phyloP scores from a whole-genome alignment of 2,797 vertebrate species.

The Huso huso region DNA sequence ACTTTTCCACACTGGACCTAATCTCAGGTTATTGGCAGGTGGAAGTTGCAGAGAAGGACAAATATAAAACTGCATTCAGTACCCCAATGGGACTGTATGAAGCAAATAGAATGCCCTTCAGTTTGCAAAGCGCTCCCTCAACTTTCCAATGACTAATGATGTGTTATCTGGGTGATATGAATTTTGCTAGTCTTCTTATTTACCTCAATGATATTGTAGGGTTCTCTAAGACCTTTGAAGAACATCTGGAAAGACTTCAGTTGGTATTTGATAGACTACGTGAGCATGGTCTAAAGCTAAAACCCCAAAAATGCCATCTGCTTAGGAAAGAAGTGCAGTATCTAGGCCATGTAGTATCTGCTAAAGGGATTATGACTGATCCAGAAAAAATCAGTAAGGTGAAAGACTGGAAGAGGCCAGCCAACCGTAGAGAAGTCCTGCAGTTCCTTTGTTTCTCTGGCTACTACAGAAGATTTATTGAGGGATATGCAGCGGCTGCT shows the following conservation, averaged over 20 bases:
- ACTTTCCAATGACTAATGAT: constrained; percentile 30
- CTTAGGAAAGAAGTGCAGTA: constrained; percentile 15
- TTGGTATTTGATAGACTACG: constrained; percentile 12
- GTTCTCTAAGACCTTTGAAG: constrained; percentile 23
- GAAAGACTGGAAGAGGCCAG: constrained; percentile 13
- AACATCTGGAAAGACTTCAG: constrained; percentile 26
- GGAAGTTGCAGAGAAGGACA: constrained; percentile 20
- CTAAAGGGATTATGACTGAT: constrained; percentile 21
- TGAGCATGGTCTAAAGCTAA: constrained; percentile 17
- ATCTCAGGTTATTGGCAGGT: constrained; percentile 30
- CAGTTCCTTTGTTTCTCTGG: constrained; percentile 22
- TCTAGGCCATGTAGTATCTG: constrained; percentile 11
- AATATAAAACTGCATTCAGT: constrained; percentile 14
- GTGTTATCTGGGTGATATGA: constrained; percentile 28
- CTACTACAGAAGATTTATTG: constrained; percentile 24
- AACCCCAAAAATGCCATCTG: constrained; percentile 16
- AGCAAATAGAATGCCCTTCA: constrained; percentile 19
- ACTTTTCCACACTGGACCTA: neutral
- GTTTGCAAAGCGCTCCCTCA: constrained; percentile 16
- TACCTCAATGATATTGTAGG: constrained; percentile 25
- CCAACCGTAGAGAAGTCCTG: constrained; percentile 16
- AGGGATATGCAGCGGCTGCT: constrained; percentile 14
- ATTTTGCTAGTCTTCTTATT: constrained; percentile 29
- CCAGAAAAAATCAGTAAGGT: constrained; percentile 24
- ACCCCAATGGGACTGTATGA: constrained; percentile 21